phyloP scores from a whole-genome alignment of 2,797 vertebrate genomes.

The Ara ararauna region DNA sequence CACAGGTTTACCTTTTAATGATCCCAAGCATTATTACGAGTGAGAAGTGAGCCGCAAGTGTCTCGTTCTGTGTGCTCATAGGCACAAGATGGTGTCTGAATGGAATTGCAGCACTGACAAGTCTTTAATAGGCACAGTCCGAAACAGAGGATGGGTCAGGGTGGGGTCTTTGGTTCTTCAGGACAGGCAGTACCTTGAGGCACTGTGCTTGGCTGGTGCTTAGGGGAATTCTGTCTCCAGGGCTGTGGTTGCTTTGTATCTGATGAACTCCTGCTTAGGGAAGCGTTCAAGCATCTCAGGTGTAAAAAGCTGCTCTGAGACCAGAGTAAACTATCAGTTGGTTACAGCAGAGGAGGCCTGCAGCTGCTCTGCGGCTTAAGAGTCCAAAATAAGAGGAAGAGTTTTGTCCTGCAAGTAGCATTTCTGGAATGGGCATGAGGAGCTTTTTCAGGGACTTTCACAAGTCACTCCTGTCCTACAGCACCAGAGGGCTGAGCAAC shows the following conservation, averaged over 20 bases:
- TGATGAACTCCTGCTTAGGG: not conserved
- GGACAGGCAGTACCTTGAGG: not conserved
- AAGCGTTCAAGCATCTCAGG: not conserved
- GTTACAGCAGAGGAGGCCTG: not conserved
- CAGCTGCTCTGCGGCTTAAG: not conserved
- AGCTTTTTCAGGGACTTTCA: not conserved
- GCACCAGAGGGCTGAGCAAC: not conserved
- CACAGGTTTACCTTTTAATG: not conserved
- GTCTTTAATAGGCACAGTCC: not conserved
- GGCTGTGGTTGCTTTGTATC: not conserved
- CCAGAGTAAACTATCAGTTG: not conserved
- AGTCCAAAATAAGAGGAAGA: not conserved
- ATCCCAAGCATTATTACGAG: not conserved
- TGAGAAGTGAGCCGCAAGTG: rapidly evolving
- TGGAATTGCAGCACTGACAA: not conserved
- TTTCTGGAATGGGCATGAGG: not conserved
- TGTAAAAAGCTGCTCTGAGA: not conserved
- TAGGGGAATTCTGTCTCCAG: not conserved
- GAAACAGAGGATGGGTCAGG: not conserved
- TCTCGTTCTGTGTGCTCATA: not conserved
- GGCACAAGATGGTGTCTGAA: not conserved
- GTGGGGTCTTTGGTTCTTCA: not conserved
- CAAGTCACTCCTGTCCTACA: not conserved
- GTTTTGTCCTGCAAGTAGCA: not conserved
- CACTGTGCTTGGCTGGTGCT: not conserved